Conservation (phyloP, 2,113 vertebrate genomes). For the Hippocampus mohnikei region DNA sequence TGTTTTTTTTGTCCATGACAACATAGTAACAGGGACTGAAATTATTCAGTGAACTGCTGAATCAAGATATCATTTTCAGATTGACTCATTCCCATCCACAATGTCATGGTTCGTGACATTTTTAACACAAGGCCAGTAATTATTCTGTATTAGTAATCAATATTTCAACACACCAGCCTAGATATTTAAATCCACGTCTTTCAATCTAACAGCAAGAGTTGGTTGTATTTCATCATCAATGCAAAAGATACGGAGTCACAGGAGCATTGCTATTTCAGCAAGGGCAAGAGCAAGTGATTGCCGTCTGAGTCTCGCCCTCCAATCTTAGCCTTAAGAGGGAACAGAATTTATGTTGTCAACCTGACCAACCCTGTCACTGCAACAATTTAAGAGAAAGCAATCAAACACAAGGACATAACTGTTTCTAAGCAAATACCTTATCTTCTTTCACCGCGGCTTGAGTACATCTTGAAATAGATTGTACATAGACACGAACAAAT, state of each 20-base stretch:
- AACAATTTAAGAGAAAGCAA: constrained; percentile 2
- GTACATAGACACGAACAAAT: not conserved
- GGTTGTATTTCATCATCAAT: not conserved
- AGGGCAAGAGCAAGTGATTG: not conserved
- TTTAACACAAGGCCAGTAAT: too few species aligned
- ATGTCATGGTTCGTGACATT: too few species aligned
- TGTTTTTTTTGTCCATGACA: not conserved
- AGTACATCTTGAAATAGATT: constrained; percentile 2
- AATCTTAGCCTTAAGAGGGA: not conserved
- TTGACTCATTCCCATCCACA: too few species aligned
- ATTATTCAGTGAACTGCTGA: too few species aligned
- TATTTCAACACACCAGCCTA: too few species aligned
- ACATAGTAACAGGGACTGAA: too few species aligned
- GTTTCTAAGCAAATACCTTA: not conserved
- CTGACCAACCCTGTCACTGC: not conserved
- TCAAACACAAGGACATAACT: not conserved
- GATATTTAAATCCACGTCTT: not conserved
- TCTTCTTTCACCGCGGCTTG: not conserved
- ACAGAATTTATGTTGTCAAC: not conserved
- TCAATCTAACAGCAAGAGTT: not conserved
- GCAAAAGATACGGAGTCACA: not conserved
- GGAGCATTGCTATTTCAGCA: not conserved
- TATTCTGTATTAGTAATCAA: too few species aligned
- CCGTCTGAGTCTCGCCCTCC: not conserved
- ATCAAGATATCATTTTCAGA: too few species aligned